Base-by-base conservation (phyloP, 2,797 vertebrate genomes). In the Ctenosaura bakeri region DNA sequence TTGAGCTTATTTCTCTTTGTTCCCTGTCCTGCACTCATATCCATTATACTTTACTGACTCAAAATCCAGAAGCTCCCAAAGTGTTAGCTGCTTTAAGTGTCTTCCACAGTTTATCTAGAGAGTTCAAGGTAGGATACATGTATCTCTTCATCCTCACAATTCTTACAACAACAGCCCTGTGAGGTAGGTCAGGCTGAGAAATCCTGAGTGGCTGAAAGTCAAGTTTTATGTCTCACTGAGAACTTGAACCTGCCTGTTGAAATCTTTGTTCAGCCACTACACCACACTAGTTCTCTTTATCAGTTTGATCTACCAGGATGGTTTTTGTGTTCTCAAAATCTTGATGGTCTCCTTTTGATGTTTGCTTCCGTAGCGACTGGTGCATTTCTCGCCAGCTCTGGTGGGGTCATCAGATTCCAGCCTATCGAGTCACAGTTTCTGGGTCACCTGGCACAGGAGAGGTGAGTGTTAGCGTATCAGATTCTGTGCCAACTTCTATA, bases 401-500 rank as follows among this genome's bases (percentile, higher is more conserved):
- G 98, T 99, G 98, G 98, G 98, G 98, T 76, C 98, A 99, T 97
- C 98, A 94, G 96, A 98, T 99, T 94, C 98, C 98, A 0, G 98
- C 98, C 35, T 99, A 98, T 96, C 94, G 54, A 86, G 97, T 98
- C 84, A 87, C 96, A 14, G 80, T 97, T 74, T 93, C 94, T 13
- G 62, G 32, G 13, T 92, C 92, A 7, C 7, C 76, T 24, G 89
- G 86, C 56, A 22, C 85, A 56, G 87, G 95, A 74, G 95, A 97
- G 97, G 97, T 98, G 85, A 9, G 92, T 26, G 1, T n/a, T 29
- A 2, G 13, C 69, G 2, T 42, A 29, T 62, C 9, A 73, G 35
- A 59, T 2, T 81, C 18, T 10, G 35, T 12, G 10, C 35, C 22
- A 78, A 3, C 26, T 35, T 9, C 59, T 92, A 74, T 95, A 98